Percentiles rank a stretch among this genome's conserved stretches.
These are phyloP conservation scores for Thunnus albacares DNA, from an alignment of 2,797 vertebrate genomes.

Conservation along the genomic window DNA sequence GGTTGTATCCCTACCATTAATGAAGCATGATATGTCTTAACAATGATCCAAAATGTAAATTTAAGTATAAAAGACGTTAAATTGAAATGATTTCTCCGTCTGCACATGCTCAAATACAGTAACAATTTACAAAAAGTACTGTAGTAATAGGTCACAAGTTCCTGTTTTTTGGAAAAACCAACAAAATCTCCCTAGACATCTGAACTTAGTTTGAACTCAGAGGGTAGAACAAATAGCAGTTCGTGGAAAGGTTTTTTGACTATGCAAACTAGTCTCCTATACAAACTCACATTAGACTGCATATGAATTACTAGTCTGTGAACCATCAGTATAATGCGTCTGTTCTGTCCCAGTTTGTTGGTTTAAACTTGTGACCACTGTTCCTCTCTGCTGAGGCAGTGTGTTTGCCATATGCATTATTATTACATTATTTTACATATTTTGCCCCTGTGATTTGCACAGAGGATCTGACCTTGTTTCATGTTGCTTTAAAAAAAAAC, in stretches of 20 bases:
- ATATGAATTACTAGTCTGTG: background rate
- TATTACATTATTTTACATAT: background rate
- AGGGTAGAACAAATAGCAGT: background rate
- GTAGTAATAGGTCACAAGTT: no score
- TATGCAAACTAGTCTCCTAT: no score
- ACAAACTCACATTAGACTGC: background rate
- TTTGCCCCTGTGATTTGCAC: background rate
- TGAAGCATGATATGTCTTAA: background rate
- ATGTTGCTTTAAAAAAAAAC: background rate
- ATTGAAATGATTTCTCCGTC: background rate
- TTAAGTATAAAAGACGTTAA: background rate
- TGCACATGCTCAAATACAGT: background rate
- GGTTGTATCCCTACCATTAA: background rate
- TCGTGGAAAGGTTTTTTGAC: background rate
- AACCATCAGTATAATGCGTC: background rate
- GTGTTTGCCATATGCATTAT: background rate
- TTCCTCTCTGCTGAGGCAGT: background rate
- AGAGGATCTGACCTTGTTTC: background rate
- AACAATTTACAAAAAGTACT: background rate
- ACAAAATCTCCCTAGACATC: background rate
- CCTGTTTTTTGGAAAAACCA: background rate
- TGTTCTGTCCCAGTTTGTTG: background rate
- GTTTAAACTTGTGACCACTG: constrained; percentile 8
- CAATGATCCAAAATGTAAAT: background rate
- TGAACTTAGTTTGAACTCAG: background rate